Conservation (phyloP, 2,113 vertebrate species). For the Myrmophylax atrothorax region DNA sequence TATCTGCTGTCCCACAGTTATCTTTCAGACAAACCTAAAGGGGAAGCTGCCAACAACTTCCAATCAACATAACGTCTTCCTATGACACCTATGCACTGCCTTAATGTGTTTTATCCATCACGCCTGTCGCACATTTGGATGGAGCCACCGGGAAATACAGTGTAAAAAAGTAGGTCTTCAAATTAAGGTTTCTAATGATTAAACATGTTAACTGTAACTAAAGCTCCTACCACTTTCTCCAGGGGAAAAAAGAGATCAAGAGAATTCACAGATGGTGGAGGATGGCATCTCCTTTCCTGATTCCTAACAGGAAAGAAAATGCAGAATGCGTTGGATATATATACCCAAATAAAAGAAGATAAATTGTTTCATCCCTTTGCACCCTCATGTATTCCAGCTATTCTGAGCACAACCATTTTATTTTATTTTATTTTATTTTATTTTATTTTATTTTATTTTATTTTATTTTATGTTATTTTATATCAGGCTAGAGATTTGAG, state of each 20-base stretch:
- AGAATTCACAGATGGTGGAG: not conserved
- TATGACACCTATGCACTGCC: not conserved
- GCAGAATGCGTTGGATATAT: not conserved
- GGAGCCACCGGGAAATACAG: not conserved
- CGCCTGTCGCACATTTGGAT: not conserved
- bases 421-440: too few relatives aligned
- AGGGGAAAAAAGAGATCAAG: not conserved
- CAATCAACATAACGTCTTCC: not conserved
- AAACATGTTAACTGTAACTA: constrained; percentile 52
- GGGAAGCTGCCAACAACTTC: not conserved
- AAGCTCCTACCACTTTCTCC: not conserved
- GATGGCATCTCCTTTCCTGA: not conserved
- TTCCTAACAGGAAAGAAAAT: not conserved
- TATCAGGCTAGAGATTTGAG: not conserved
- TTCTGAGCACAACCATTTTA: not conserved
- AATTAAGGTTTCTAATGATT: constrained; percentile 24
- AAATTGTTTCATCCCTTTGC: not conserved
- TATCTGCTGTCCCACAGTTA: not conserved
- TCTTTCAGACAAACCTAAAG: not conserved
- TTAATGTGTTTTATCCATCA: not conserved
- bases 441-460: too few relatives aligned
- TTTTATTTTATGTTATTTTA: not conserved
- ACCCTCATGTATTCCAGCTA: not conserved
- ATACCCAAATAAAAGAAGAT: not conserved
- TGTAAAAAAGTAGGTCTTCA: constrained; percentile 26